A percentile compares a stretch with the other conserved stretches of the same genome.
phyloP scores from a whole-genome alignment of 2,888 invertebrate genomes.

The Beris chalybata region DNA sequence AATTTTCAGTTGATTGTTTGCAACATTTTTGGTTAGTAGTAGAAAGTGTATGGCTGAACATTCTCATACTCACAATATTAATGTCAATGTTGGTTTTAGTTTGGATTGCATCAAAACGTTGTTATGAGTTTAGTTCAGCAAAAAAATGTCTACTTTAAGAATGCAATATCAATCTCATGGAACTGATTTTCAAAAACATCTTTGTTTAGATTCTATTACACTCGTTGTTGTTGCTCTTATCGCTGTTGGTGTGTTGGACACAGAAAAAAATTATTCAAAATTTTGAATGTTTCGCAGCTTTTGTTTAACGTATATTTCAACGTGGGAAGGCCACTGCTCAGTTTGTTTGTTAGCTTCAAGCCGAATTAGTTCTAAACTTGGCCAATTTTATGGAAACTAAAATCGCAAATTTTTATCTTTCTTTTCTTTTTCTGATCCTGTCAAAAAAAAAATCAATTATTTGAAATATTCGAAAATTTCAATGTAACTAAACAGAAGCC shows the following conservation, averaged over 20 bases:
- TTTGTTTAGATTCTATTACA: no score
- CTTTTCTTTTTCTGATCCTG: conserved; percentile 4
- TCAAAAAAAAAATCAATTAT: not conserved
- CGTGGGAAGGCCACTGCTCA: conserved; percentile 23
- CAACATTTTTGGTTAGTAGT: no score
- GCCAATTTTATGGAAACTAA: conserved; percentile 6
- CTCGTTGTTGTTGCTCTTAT: conserved; percentile 19
- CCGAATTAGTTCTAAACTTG: conserved; percentile 1
- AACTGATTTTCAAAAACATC: no score
- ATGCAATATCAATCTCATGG: no score
- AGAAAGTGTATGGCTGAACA: no score
- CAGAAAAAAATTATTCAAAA: no score
- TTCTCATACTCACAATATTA: no score
- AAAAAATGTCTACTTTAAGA: no score
- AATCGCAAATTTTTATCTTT: conserved; percentile 9
- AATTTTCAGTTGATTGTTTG: no score
- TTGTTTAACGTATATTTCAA: conserved; percentile 15
- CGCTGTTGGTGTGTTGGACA: conserved; percentile 12
- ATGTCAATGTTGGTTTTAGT: no score
- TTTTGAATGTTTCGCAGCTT: conserved; percentile 18
- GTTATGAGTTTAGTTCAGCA: no score
- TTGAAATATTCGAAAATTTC: not conserved
- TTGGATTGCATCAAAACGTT: no score
- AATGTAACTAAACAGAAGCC: conserved; percentile 49
- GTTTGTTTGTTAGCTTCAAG: conserved; percentile 21